Evolutionary conservation across 2,797 vertebrate genomes (phyloP).

Genomic region (Australoheros facetus): DNA sequence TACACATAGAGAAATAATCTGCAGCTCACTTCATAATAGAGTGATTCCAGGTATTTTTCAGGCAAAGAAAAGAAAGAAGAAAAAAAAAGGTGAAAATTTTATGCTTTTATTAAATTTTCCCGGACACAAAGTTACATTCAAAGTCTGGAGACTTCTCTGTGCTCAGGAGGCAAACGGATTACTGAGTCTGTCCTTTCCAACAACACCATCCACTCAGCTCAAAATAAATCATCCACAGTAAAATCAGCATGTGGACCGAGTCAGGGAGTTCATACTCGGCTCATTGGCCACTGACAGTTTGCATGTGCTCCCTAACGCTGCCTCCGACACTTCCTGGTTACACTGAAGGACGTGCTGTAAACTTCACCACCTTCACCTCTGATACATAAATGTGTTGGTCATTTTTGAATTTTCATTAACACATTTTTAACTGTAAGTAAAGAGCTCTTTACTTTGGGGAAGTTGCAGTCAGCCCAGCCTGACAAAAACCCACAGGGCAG

Average conservation of each 20-base stretch:
- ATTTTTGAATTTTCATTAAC: neutral
- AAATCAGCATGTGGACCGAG: neutral
- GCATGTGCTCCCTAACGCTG: neutral
- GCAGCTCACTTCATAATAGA: neutral
- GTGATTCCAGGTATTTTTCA: neutral
- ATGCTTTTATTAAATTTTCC: neutral
- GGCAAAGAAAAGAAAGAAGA: neutral
- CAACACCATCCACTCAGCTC: rapidly evolving
- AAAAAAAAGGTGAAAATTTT: rapidly evolving
- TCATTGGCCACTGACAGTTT: neutral
- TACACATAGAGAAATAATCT: neutral
- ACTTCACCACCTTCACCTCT: neutral
- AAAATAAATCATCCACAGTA: neutral
- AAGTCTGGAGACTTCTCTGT: neutral
- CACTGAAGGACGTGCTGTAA: neutral
- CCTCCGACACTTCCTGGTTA: neutral
- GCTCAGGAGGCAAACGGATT: neutral
- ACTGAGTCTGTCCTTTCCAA: neutral
- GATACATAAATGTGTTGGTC: rapidly evolving
- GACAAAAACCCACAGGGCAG: neutral
- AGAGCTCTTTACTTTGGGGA: no score
- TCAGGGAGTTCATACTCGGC: rapidly evolving
- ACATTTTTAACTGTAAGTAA: no score
- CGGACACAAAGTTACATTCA: neutral
- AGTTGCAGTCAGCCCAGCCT: neutral